Base-by-base conservation (phyloP, 2,888 invertebrate genomes). In the Drosophila infuscata region DNA sequence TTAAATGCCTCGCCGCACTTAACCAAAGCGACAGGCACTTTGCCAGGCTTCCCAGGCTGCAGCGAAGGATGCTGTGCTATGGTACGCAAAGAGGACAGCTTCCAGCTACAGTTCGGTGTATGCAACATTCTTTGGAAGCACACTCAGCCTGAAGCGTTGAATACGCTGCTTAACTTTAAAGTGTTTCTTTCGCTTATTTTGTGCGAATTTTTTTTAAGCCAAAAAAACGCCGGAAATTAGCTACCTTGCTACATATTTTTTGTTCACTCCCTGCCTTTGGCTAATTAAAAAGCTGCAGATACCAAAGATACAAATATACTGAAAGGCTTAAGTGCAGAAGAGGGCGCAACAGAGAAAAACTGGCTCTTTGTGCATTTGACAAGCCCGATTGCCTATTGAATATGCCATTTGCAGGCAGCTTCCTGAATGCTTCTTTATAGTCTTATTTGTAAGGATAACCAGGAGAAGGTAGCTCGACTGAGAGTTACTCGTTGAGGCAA, bases 1-100 rank as follows among this genome's bases (percentile, higher is more conserved):
- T 88, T 83, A 83, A 80, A 83, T 85, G 70, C 82, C 80, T 80
- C 59, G 65, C 56, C 74, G 70, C 67, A 74, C 80, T 82, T 76
- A 68, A 64, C 59, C 71, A 73, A 74, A 65, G 64, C 71, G 69
- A 67, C 67, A 58, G 78, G 68, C 80, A 70, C 73, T 77, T 72
- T 68, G 65, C 71, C 51, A 43, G 62, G 15, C 57, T n/a, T 2
- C 38, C 49, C 35, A 75, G 62, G 25, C 25, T 77, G 73, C 74
- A 74, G 58, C 67, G 38, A 64, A 74, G 76, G 70, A 68, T 76
- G 71, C 74, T 49, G 70, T 67, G 25, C 66, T 51, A 48, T 51
- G 52, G 62, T 12, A 49, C 30, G 46, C 17, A 48, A 38, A 20
- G 41, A 25, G 48, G 56, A 57, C 35, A 36, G 20, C 67, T 46